These are phyloP conservation scores for Molossus molossus DNA, from an alignment of 2,797 vertebrate genomes.

Conservation along the genomic window DNA sequence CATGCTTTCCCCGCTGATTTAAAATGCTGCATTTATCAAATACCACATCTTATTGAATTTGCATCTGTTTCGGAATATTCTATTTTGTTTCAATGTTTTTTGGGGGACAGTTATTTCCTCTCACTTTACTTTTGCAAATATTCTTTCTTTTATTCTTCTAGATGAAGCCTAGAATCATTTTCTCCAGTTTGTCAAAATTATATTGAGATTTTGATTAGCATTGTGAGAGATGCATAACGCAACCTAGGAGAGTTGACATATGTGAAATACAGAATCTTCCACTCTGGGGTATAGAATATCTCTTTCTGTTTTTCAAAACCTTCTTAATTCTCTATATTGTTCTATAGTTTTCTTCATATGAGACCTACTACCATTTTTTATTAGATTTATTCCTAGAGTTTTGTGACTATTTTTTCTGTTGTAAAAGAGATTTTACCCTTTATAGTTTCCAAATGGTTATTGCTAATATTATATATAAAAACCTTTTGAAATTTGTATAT, in stretches of 20 bases:
- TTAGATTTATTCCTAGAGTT: constrained; percentile 27
- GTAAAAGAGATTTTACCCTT: background rate
- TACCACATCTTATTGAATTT: background rate
- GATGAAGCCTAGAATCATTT: constrained; percentile 10
- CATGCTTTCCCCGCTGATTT: background rate
- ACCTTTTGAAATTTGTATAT: background rate
- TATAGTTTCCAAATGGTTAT: background rate
- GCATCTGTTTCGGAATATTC: background rate
- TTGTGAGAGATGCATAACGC: background rate
- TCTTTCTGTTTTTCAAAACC: background rate
- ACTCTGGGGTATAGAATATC: background rate
- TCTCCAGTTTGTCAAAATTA: constrained; percentile 13
- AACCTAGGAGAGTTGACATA: background rate
- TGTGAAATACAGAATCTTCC: background rate
- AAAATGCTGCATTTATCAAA: background rate
- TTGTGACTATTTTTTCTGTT: background rate
- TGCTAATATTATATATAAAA: background rate
- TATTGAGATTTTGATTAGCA: background rate
- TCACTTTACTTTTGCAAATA: constrained; percentile 51
- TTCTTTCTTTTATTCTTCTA: constrained; percentile 26
- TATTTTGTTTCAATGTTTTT: background rate
- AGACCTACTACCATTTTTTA: background rate
- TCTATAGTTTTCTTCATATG: background rate
- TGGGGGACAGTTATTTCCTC: background rate
- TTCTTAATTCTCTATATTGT: background rate